phyloP scores from a whole-genome alignment of 2,888 invertebrate species.

The Troilus luridus region DNA sequence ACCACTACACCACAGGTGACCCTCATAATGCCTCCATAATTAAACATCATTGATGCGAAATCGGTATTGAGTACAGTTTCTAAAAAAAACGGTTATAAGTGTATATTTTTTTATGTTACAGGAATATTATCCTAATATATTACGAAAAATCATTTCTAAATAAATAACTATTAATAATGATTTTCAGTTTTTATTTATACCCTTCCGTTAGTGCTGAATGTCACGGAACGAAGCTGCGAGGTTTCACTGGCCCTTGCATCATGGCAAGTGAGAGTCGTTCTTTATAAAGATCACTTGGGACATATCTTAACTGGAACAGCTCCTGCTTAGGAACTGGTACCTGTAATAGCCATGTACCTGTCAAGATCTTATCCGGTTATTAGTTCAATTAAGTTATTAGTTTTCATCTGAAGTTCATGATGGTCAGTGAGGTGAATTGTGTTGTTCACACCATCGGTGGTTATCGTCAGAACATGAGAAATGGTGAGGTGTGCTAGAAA shows the following conservation, averaged over 20 bases:
- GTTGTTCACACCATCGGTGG: background rate
- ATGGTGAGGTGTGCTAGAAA: background rate
- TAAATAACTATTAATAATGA: background rate
- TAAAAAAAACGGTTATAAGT: no score
- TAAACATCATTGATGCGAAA: no score
- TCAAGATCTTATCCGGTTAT: background rate
- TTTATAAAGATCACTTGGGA: constrained; percentile 55
- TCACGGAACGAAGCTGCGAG: background rate
- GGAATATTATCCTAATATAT: no score
- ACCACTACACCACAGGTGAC: no score
- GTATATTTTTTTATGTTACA: no score
- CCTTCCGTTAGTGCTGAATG: background rate
- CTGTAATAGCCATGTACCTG: background rate
- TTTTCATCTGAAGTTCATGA: no score
- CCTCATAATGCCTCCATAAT: no score
- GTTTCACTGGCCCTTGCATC: constrained; percentile 4
- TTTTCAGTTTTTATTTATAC: background rate
- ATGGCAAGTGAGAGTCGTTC: constrained; percentile 47
- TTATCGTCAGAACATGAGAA: background rate
- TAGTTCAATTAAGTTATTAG: background rate
- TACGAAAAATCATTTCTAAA: background rate
- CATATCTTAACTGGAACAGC: constrained; percentile 49
- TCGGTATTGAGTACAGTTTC: no score
- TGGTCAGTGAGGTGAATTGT: no score
- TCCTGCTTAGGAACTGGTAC: background rate